A percentile compares a stretch with the other conserved stretches of the same genome.
Evolutionary conservation across 2,888 invertebrate species (phyloP).

Genomic region (Sinohyriopsis cumingii): DNA sequence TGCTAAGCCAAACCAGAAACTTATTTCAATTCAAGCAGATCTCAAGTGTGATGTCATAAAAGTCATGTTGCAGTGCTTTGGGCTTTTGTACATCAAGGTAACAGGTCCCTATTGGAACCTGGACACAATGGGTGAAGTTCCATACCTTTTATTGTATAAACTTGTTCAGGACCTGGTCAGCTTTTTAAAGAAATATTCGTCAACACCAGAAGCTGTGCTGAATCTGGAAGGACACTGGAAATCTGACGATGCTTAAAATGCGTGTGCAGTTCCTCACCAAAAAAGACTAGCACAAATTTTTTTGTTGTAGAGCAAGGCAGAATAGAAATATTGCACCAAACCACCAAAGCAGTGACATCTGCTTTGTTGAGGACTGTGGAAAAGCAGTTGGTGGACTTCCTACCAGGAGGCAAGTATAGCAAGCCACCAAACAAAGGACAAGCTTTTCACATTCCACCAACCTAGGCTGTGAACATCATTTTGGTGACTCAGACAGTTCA

Average conservation of each 20-base stretch:
- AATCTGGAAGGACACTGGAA: not conserved
- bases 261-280: not conserved
- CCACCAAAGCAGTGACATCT: too few relatives aligned
- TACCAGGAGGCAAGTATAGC: constrained; percentile 3
- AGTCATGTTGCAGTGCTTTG: constrained; percentile 15
- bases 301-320: too few relatives aligned
- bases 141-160: constrained; percentile 19
- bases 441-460: constrained; percentile 3
- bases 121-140: constrained; percentile 5
- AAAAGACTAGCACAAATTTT: not conserved
- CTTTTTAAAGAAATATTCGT: not conserved
- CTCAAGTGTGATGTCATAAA: constrained; percentile 5
- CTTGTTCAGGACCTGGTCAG: constrained; percentile 2
- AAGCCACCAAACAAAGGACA: not conserved
- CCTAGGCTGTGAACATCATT: constrained; percentile 14
- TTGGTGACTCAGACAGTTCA: constrained; percentile 12
- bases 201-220: constrained; percentile 1
- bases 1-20: constrained; percentile 17
- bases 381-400: constrained; percentile 11
- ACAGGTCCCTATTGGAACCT: constrained; percentile 30
- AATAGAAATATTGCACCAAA: too few relatives aligned
- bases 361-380: constrained; percentile 3
- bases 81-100: constrained; percentile 15
- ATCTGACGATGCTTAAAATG: not conserved
- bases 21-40: constrained; percentile 19